Evolutionary conservation across 2,888 invertebrate genomes (phyloP).

Genomic region (Drosophila ustulata): DNA sequence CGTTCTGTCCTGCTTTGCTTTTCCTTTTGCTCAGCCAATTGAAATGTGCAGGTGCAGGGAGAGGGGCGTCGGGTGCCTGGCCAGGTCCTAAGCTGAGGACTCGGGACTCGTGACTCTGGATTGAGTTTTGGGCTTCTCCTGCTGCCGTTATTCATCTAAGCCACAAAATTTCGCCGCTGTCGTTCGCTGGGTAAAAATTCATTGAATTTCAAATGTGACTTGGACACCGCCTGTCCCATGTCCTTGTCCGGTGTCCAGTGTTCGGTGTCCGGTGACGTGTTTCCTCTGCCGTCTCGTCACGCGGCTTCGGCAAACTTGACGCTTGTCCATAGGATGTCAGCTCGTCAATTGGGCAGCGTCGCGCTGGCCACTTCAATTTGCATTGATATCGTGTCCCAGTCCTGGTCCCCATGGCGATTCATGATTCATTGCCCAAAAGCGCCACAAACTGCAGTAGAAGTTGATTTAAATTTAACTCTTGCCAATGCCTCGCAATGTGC

Average conservation of each 20-base stretch:
- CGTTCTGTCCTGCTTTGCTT: background rate
- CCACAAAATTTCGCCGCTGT: slow-evolving; percentile 53
- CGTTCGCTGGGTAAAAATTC: slow-evolving; percentile 77
- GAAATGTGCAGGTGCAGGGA: slow-evolving; percentile 63
- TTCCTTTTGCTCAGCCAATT: slow-evolving; percentile 59
- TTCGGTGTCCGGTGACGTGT: background rate
- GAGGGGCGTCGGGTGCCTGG: slow-evolving; percentile 10
- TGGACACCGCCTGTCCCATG: slow-evolving; percentile 28
- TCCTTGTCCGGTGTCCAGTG: background rate
- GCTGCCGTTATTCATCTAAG: slow-evolving; percentile 68
- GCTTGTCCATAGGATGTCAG: slow-evolving; percentile 2
- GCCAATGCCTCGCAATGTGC: slow-evolving; percentile 38
- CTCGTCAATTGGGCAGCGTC: slow-evolving; percentile 63
- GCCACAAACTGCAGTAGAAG: slow-evolving; percentile 23
- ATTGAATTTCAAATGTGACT: slow-evolving; percentile 82
- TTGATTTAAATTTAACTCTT: slow-evolving; percentile 54
- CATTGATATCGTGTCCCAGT: slow-evolving; percentile 64
- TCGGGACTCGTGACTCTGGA: slow-evolving; percentile 2
- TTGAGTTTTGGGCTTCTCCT: slow-evolving; percentile 16
- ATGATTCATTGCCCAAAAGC: slow-evolving; percentile 64
- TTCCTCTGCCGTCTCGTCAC: background rate
- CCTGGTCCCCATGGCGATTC: slow-evolving; percentile 45
- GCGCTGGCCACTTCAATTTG: slow-evolving; percentile 75
- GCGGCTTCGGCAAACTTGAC: background rate
- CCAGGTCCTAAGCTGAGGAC: background rate